These are phyloP conservation scores for Mareca strepera DNA, from an alignment of 2,797 vertebrate species.

Conservation along the genomic window DNA sequence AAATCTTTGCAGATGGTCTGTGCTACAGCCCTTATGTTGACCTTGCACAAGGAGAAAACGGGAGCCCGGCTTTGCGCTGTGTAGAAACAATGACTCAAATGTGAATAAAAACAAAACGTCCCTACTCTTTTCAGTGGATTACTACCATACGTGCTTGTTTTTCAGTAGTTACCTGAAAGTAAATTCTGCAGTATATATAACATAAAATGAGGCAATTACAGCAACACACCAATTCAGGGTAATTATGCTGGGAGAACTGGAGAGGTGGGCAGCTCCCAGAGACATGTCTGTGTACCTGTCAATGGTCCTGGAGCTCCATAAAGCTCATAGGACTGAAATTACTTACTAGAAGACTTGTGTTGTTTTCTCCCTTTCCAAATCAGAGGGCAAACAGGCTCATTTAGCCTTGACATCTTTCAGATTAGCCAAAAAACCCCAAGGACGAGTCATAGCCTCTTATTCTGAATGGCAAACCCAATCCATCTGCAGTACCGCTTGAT, in stretches of 20 bases:
- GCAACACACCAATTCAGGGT: background rate
- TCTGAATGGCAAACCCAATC: accelerated
- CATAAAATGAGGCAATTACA: background rate
- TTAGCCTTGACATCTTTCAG: background rate
- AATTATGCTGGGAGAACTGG: accelerated
- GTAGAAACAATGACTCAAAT: accelerated
- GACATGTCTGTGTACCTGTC: background rate
- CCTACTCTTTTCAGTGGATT: background rate
- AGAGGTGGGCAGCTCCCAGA: background rate
- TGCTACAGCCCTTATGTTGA: accelerated
- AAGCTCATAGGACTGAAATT: background rate
- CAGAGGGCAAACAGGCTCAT: background rate
- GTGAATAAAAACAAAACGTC: accelerated
- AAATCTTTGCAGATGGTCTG: accelerated
- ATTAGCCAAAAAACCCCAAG: background rate
- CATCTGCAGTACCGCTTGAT: background rate
- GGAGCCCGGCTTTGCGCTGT: background rate
- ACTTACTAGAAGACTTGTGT: background rate
- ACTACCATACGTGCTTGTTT: background rate
- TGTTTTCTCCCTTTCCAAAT: background rate
- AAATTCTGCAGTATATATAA: background rate
- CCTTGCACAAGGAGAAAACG: background rate
- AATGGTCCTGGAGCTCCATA: background rate
- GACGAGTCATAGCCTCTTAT: background rate
- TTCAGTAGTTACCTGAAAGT: background rate